Conservation (phyloP, 2,797 vertebrate species). For the Microtus obscurus region DNA sequence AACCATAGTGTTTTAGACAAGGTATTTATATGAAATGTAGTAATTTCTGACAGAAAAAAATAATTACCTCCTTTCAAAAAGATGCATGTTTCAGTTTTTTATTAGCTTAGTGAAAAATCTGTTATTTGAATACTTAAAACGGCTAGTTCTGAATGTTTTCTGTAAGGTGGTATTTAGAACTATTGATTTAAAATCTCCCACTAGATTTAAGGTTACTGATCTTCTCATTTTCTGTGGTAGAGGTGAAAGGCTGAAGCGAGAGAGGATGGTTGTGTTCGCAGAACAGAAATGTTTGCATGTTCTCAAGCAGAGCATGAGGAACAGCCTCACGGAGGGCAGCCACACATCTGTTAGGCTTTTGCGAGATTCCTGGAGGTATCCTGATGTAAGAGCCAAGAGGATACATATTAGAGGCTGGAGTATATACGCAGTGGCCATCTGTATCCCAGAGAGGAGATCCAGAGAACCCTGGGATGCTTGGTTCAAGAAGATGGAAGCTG, state of each 20-base stretch:
- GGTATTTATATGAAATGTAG: neutral
- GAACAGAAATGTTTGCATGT: neutral
- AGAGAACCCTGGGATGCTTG: neutral
- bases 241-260: neutral
- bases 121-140: neutral
- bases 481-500: neutral
- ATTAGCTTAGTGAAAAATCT: neutral
- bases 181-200: neutral
- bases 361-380: neutral
- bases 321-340: neutral
- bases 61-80: conserved; percentile 31
- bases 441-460: neutral
- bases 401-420: neutral
- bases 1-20: neutral
- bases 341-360: neutral
- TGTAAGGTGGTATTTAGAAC: neutral
- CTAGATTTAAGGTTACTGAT: neutral
- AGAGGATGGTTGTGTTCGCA: neutral
- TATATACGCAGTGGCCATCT: neutral
- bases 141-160: neutral
- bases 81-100: neutral
- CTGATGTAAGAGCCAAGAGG: neutral
- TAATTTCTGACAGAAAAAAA: conserved; percentile 11
- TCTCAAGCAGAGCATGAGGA: neutral
- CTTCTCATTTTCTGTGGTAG: neutral